Evolutionary conservation across 1,140 invertebrate species (phyloP), one percentile per base, ranked within the genome.

Genomic region (Alviniconcha marisindica): DNA sequence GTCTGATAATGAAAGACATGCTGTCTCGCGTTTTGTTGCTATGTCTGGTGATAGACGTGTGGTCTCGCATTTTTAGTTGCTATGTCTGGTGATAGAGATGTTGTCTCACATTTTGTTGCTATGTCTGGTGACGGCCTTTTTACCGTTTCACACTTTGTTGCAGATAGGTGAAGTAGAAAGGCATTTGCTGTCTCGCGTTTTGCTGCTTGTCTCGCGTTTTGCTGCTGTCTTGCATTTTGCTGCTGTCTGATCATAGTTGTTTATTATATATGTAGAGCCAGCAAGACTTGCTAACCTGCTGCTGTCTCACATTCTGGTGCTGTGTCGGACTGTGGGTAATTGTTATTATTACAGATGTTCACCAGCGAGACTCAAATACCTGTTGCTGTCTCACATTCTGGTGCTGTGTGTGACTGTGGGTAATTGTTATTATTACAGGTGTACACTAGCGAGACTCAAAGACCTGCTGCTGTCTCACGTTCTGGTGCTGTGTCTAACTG

Each of bases 391-490:
- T 21, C 69, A 88, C 51, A 89, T 89, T 18, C n/a, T 89, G 69
- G 82, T 89, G 21, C 66, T 89, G 24, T 83, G 83, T 71, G 82
- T 89, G 5, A 86, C 73, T 2, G 33, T 88, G 10, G 85, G 85
- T 51, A 81, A 86, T n/a, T 33, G 5, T 71, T 71, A 21, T 2
- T 7, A 10, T 83, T 77, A n/a, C 83, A 89, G 88, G 69, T 85
- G 85, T 63, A 69, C 84, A 12, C 85, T 87, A 40, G 71, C 77
- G 18, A 71, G 88, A 63, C 51, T 88, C 31, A 89, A 88, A 77
- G 88, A 89, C 80, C 86, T 88, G 60, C 73, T 87, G 3, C 38
- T 88, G 38, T 87, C 85, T 24, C 73, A 88, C 54, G 88, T 89
- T 21, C 28, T 89, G 71, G 83, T 89, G 24, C 69, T 89, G n/a